Evolutionary conservation across 1,140 invertebrate species (phyloP).

Genomic region (Saccostrea glomerata): DNA sequence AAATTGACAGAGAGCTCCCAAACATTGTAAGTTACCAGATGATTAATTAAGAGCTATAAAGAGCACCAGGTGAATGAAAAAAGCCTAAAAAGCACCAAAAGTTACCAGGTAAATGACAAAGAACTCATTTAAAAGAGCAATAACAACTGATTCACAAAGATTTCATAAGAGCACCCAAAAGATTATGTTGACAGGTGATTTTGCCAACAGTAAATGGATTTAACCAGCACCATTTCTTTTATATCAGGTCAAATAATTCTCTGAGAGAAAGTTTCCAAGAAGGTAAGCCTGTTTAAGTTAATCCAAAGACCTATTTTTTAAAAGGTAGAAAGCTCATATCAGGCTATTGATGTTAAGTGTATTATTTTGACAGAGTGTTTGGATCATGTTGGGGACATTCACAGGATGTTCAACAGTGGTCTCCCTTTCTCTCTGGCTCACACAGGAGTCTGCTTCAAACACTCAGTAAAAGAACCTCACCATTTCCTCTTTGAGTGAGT

Average conservation of each 20-base stretch:
- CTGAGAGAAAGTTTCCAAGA: slow-evolving; percentile 32
- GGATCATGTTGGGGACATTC: slow-evolving; percentile 39
- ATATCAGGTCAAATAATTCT: not conserved
- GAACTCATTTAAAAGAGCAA: not conserved
- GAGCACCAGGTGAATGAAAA: not conserved
- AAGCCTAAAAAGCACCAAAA: too few species aligned
- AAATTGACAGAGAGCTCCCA: too few species aligned
- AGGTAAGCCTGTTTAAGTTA: not conserved
- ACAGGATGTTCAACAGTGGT: not conserved
- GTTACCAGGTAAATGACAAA: too few species aligned
- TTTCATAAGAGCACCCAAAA: not conserved
- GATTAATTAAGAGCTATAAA: too few species aligned
- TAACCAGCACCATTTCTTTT: not conserved
- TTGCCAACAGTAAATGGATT: not conserved
- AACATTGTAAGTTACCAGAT: too few species aligned
- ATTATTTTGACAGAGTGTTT: slow-evolving; percentile 27
- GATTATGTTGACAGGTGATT: not conserved
- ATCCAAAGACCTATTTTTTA: too few species aligned
- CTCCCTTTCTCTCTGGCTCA: slow-evolving; percentile 48
- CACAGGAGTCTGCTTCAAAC: slow-evolving; percentile 15
- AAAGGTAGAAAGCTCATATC: too few species aligned
- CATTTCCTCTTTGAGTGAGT: slow-evolving; percentile 46
- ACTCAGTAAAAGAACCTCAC: not conserved
- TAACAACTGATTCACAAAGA: not conserved
- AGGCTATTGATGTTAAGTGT: not conserved